Conservation (phyloP, 2,797 vertebrate genomes). For the Pangasius larnaudii region DNA sequence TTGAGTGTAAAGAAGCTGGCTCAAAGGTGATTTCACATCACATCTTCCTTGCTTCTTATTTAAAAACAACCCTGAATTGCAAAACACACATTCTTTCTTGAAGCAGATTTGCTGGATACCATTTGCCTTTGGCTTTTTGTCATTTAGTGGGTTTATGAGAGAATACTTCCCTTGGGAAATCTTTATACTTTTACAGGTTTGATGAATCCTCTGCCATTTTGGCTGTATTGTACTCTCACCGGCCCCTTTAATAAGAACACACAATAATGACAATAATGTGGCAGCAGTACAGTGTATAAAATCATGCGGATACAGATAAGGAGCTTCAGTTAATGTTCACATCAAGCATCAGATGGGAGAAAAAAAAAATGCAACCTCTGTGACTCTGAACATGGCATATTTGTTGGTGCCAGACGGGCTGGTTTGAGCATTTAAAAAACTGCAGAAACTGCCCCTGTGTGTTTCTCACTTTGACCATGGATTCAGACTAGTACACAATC, state of each 20-base stretch:
- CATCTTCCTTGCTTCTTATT: slow-evolving; percentile 10
- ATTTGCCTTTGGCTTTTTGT: slow-evolving; percentile 4
- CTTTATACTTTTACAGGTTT: background rate
- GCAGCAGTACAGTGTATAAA: background rate
- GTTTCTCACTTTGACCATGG: no score
- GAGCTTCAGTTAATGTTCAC: background rate
- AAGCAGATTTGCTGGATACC: slow-evolving; percentile 3
- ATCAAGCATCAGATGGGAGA: background rate
- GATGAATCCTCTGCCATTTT: background rate
- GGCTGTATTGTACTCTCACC: background rate
- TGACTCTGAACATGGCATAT: background rate
- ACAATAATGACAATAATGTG: background rate
- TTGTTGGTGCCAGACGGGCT: background rate
- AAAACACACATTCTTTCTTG: slow-evolving; percentile 3
- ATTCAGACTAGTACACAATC: background rate
- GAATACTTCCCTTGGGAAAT: background rate
- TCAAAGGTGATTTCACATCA: slow-evolving; percentile 37
- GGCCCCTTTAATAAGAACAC: background rate
- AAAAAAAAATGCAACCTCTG: background rate
- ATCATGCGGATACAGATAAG: background rate
- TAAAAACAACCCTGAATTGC: background rate
- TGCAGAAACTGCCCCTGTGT: background rate
- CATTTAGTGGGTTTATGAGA: background rate
- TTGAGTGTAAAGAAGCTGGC: slow-evolving; percentile 9
- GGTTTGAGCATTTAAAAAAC: background rate